These are phyloP conservation scores for Cynaeus angustus DNA, from an alignment of 2,888 invertebrate genomes.

Conservation along the genomic window DNA sequence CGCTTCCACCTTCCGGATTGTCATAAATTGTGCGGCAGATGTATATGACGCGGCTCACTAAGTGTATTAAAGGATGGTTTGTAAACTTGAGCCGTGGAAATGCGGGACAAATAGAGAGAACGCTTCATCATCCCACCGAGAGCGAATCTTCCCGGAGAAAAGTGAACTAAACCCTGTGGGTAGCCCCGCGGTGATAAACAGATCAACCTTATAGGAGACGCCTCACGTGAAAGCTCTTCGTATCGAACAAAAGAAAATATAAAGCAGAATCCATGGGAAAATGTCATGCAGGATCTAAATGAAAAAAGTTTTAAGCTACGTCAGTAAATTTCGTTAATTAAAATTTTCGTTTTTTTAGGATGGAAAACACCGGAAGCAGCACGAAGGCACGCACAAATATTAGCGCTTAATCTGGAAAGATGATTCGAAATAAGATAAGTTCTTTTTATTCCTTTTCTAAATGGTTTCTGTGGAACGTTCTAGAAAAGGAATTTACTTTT, in stretches of 20 bases:
- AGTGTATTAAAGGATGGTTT: constrained; percentile 32
- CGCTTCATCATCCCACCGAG: constrained; percentile 32
- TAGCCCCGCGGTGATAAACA: constrained; percentile 44
- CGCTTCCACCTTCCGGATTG: constrained; percentile 25
- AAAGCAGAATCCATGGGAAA: constrained; percentile 14
- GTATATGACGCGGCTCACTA: constrained; percentile 31
- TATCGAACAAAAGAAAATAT: constrained; percentile 35
- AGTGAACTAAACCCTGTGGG: constrained; percentile 41
- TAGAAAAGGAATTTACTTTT: constrained; percentile 20
- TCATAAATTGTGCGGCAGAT: constrained; percentile 40
- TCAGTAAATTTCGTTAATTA: constrained; percentile 11
- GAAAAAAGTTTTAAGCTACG: constrained; percentile 21
- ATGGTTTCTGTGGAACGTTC: constrained; percentile 10
- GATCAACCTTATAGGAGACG: constrained; percentile 40
- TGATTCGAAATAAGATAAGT: constrained; percentile 13
- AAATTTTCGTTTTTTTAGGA: constrained; percentile 5
- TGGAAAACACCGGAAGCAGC: neutral
- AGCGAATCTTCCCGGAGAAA: constrained; percentile 32
- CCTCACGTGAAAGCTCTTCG: constrained; percentile 33
- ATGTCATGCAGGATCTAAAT: constrained; percentile 9
- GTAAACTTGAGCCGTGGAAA: constrained; percentile 39
- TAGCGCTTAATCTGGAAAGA: constrained; percentile 11
- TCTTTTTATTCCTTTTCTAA: constrained; percentile 7
- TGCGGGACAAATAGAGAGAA: constrained; percentile 30
- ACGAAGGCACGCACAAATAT: constrained; percentile 15